A percentile compares a stretch with the other conserved stretches of the same genome.
phyloP scores from a whole-genome alignment of 2,888 invertebrate species.

The Heliconius aoede region DNA sequence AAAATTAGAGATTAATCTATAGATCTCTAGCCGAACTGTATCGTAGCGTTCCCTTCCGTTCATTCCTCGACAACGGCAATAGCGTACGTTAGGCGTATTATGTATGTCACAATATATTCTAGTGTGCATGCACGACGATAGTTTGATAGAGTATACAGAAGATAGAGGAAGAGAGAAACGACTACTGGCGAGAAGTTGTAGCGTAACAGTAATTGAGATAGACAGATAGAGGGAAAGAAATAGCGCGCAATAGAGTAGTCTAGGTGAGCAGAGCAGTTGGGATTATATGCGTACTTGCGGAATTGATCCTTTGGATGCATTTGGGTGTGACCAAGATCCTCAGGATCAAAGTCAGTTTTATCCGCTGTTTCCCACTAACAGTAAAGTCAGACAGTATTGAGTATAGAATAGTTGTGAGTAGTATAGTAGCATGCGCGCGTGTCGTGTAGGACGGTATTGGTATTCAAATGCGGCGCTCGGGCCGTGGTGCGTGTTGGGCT shows the following conservation, averaged over 20 bases:
- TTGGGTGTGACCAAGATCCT: constrained; percentile 64
- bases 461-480: constrained; percentile 88
- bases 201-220: constrained; percentile 80
- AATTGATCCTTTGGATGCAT: constrained; percentile 73
- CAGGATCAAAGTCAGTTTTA: constrained; percentile 70
- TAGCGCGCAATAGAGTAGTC: constrained; percentile 73
- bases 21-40: constrained; percentile 66
- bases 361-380: constrained; percentile 79
- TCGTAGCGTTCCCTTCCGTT: constrained; percentile 73
- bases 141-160: constrained; percentile 80
- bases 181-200: constrained; percentile 81
- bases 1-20: constrained; percentile 63
- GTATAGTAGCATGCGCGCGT: constrained; percentile 81
- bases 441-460: constrained; percentile 86
- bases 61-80: constrained; percentile 70
- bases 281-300: constrained; percentile 74
- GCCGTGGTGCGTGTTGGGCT: constrained; percentile 73
- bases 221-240: constrained; percentile 75
- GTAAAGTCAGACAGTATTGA: constrained; percentile 80
- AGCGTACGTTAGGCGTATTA: constrained; percentile 78
- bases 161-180: constrained; percentile 78
- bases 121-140: constrained; percentile 83
- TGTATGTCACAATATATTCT: constrained; percentile 81
- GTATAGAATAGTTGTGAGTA: constrained; percentile 81
- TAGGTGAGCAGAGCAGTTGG: constrained; percentile 79